Percentiles rank a stretch among this genome's conserved stretches.
Evolutionary conservation across 2,888 invertebrate species (phyloP).

Genomic region (Cephalotes varians): DNA sequence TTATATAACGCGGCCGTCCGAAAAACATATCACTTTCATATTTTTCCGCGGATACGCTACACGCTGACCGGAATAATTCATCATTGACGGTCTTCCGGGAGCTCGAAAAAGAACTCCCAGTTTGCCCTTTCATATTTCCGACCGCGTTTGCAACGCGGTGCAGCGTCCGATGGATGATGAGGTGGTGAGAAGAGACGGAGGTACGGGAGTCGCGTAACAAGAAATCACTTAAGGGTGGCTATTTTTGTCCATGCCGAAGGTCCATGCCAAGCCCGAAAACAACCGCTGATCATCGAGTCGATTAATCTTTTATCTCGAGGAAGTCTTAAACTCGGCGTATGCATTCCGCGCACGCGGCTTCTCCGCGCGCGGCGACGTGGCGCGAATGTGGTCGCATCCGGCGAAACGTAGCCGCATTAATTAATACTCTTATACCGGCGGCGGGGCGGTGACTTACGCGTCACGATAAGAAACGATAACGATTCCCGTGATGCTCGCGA

Average conservation of each 20-base stretch:
- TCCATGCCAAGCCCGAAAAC: background rate
- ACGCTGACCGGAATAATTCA: constrained; percentile 46
- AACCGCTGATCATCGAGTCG: constrained; percentile 12
- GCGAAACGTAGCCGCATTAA: constrained; percentile 30
- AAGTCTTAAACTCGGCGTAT: constrained; percentile 3
- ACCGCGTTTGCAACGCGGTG: constrained; percentile 50
- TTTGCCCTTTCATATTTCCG: constrained; percentile 35
- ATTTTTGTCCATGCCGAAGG: constrained; percentile 18
- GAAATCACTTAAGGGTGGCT: constrained; percentile 48
- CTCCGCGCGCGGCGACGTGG: constrained; percentile 26
- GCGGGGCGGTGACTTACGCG: background rate
- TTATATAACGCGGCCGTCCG: background rate
- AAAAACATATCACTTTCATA: constrained; percentile 13
- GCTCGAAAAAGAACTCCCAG: constrained; percentile 18
- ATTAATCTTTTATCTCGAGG: constrained; percentile 30
- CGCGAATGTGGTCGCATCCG: constrained; percentile 35
- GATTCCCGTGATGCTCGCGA: background rate
- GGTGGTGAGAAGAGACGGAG: background rate
- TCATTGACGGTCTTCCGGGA: constrained; percentile 46
- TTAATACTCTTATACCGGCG: constrained; percentile 36
- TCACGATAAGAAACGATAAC: constrained; percentile 13
- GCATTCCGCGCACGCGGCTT: constrained; percentile 18
- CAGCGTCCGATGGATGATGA: background rate
- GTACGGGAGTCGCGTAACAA: constrained; percentile 4
- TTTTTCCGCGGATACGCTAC: constrained; percentile 28